Evolutionary conservation across 2,113 vertebrate species (phyloP).

Genomic region (Nothocercus julius): DNA sequence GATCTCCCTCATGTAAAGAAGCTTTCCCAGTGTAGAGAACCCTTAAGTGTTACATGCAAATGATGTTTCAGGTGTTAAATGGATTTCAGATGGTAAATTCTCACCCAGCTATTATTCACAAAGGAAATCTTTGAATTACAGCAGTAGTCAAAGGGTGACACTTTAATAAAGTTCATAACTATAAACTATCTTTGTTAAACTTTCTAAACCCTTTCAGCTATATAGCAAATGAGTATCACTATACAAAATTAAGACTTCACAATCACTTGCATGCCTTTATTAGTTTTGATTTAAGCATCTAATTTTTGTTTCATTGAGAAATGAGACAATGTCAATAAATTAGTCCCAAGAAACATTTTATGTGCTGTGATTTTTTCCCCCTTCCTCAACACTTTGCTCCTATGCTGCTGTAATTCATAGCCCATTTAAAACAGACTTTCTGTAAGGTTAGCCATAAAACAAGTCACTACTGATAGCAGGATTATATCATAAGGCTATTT

Average conservation of each 20-base stretch:
- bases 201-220: not conserved
- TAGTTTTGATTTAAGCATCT: not conserved
- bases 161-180: not conserved
- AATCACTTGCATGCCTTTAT: not conserved
- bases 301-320: not conserved
- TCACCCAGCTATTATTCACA: not conserved
- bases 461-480: not conserved
- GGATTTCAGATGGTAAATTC: not conserved
- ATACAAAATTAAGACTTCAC: not conserved
- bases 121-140: not conserved
- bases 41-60: not conserved
- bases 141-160: not conserved
- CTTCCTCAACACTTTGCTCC: not conserved
- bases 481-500: not conserved
- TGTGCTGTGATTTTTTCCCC: not conserved
- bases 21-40: not conserved
- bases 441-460: constrained; percentile 22
- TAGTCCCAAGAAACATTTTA: not conserved
- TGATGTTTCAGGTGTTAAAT: not conserved
- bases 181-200: not conserved
- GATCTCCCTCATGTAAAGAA: no score
- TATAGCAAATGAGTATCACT: not conserved
- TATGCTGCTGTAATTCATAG: not conserved
- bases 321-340: not conserved
- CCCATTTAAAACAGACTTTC: not conserved